Evolutionary conservation across 2,113 vertebrate species (phyloP), one percentile per base, ranked within the genome.

Genomic region (Chlorodrepanis virens): DNA sequence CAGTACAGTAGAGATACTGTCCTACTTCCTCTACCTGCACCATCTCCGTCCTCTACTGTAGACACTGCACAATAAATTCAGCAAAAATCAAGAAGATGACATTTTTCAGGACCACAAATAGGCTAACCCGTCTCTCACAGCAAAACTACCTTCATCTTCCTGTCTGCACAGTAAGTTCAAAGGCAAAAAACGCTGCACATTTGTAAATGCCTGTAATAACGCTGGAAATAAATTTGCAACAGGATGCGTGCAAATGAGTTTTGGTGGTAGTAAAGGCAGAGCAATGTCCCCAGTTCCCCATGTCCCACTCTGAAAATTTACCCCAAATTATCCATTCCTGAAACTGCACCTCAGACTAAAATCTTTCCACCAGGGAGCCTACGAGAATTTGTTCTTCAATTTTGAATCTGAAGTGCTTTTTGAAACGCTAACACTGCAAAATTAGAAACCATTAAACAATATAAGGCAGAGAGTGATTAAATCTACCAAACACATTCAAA

Each of bases 401-500:
- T 98, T 97, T 96, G 97, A 97, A 98, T 96, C 91, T 93, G 89
- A 97, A 98, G 67, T 96, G 97, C 96, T 96, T 97, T 97, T 96
- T 98, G 97, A 98, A 98, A 96, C 0, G 71, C 96, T 95, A 98
- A 97, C 97, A 92, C 89, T 93, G 96, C 98, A 98, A 97, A 98
- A 98, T 98, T 98, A 97, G 97, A 98, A 98, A 95, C 96, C 92
- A 98, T 97, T 98, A 98, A 97, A 98, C 97, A 98, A 97, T 98
- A 97, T 96, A 97, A 97, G 93, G 94, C 96, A 97, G 97, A 96
- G 93, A 97, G 96, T 97, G 97, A 98, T 98, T 98, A 98, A 97
- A 98, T 98, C 97, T 97, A 97, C 97, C 89, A 97, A 97, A 98
- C 87, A 97, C 89, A 97, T 96, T 97, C 93, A 97, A 97, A 97